These are phyloP conservation scores for Acanthurus tractus DNA, from an alignment of 2,797 vertebrate genomes.

Conservation along the genomic window DNA sequence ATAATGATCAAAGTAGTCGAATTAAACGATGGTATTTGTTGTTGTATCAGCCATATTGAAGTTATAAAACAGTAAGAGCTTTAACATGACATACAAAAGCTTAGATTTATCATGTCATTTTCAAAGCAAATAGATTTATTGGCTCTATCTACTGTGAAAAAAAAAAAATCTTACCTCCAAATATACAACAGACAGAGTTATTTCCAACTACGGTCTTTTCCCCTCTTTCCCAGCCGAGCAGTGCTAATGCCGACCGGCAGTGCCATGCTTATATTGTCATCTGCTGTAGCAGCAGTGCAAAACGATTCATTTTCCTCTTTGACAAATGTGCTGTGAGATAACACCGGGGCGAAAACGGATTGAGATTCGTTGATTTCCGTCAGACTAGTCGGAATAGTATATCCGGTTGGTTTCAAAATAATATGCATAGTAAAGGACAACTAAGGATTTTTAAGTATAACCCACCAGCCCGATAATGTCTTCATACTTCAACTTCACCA, in stretches of 20 bases:
- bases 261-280: neutral
- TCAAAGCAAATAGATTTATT: neutral
- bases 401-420: conserved; percentile 36
- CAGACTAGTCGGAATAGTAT: accelerated
- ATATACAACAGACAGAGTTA: conserved; percentile 13
- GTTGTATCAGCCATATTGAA: accelerated
- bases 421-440: neutral
- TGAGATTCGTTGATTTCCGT: neutral
- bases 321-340: conserved; percentile 14
- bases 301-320: neutral
- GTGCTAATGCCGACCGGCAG: too few relatives aligned
- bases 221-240: neutral
- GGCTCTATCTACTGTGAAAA: neutral
- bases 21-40: neutral
- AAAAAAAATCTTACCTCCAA: conserved; percentile 46
- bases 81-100: neutral
- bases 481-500: accelerated
- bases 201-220: neutral
- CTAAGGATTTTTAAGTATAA: accelerated
- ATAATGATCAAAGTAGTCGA: neutral
- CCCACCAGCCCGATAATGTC: accelerated
- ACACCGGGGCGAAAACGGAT: neutral
- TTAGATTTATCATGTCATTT: neutral
- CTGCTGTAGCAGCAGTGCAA: too few relatives aligned
- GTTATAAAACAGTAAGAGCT: neutral